These are phyloP conservation scores for Steinernema hermaphroditum DNA, from an alignment of 2,888 invertebrate species.

Conservation along the genomic window DNA sequence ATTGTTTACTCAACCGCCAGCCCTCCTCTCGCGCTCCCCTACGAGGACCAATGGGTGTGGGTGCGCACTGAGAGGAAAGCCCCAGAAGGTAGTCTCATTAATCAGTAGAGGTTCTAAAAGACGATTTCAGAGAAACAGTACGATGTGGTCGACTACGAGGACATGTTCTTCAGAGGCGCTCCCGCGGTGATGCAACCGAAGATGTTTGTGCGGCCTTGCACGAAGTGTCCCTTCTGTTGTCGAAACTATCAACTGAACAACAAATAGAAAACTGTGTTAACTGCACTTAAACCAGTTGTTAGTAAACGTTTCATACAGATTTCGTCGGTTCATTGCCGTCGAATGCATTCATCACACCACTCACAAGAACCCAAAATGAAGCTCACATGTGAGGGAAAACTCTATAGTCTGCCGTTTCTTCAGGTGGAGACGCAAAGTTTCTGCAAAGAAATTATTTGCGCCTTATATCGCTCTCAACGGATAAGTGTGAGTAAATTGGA, in stretches of 20 bases:
- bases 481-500: no score
- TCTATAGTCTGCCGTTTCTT: no score
- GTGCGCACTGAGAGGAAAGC: background rate
- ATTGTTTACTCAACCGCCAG: background rate
- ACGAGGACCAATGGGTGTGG: slow-evolving; percentile 10
- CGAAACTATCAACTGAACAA: background rate
- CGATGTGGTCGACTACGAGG: background rate
- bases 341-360: no score
- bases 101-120: background rate
- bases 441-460: no score
- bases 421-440: no score
- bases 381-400: no score
- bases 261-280: no score
- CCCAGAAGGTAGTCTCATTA: background rate
- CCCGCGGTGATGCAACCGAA: background rate
- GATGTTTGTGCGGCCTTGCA: background rate
- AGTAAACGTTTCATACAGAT: no score
- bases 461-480: no score
- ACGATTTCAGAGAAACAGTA: background rate
- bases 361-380: no score
- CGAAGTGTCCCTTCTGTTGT: background rate
- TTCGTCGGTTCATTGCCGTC: no score
- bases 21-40: slow-evolving; percentile 2
- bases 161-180: slow-evolving; percentile 2
- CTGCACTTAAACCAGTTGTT: no score